phyloP scores from a whole-genome alignment of 2,113 vertebrate genomes.

The Embiotoca jacksoni region DNA sequence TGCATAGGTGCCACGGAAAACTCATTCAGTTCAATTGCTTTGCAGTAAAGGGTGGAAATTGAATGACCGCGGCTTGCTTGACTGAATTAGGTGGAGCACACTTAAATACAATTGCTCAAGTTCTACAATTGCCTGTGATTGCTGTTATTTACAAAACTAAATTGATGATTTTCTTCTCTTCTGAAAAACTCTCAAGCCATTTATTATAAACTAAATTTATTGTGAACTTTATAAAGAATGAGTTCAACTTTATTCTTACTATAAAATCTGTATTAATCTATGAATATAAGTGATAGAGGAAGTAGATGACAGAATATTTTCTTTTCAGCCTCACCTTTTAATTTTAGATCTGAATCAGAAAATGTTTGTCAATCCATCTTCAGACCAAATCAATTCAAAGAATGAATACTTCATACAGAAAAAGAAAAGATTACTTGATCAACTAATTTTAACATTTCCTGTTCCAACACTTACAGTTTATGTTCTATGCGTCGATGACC shows the following conservation, averaged over 20 bases:
- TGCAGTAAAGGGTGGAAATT: conserved; percentile 45
- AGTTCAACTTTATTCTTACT: background rate
- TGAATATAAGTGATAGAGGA: too few species aligned
- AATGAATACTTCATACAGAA: background rate
- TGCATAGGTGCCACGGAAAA: conserved; percentile 71
- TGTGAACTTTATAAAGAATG: background rate
- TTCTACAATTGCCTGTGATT: conserved; percentile 23
- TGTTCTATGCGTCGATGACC: background rate
- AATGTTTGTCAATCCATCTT: background rate
- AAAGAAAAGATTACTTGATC: background rate
- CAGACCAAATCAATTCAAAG: background rate
- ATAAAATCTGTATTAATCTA: too few species aligned
- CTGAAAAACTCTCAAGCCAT: background rate
- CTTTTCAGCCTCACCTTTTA: conserved; percentile 7
- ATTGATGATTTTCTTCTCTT: background rate
- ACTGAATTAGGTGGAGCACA: conserved; percentile 41
- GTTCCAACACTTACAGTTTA: conserved; percentile 14
- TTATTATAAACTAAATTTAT: background rate
- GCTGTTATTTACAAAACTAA: conserved; percentile 28
- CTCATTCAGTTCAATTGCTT: conserved; percentile 59
- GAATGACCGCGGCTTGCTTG: conserved; percentile 28
- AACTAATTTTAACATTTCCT: conserved; percentile 13
- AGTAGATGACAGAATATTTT: background rate
- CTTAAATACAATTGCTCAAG: conserved; percentile 9
- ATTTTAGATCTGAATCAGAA: conserved; percentile 11